Conservation (phyloP, 1,140 invertebrate genomes). For the Homarus americanus region DNA sequence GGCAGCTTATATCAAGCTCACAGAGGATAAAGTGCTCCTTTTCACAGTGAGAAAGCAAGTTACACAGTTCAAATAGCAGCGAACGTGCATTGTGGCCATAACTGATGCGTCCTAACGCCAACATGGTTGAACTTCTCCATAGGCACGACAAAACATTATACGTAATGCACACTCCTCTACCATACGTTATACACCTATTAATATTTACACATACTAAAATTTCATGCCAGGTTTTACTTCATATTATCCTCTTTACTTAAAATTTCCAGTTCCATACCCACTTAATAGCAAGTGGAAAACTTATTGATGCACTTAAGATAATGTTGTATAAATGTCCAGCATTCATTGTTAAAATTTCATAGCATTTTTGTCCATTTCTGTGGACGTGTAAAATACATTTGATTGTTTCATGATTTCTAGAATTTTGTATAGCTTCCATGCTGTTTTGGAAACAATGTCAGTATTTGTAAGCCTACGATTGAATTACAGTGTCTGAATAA, state of each 20-base stretch:
- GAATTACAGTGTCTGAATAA: slow-evolving; percentile 16
- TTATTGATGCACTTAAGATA: background rate
- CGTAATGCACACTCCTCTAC: background rate
- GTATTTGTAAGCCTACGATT: slow-evolving; percentile 22
- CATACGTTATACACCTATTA: background rate
- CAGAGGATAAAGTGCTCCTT: background rate
- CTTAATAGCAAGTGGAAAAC: background rate
- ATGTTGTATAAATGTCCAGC: slow-evolving; percentile 28
- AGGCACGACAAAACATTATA: background rate
- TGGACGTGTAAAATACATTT: slow-evolving; percentile 15
- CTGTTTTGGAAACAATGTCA: slow-evolving; percentile 16
- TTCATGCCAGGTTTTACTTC: background rate
- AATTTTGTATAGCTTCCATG: slow-evolving; percentile 27
- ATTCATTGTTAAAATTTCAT: slow-evolving; percentile 18
- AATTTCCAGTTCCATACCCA: slow-evolving; percentile 5
- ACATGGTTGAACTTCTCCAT: background rate
- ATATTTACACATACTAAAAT: background rate
- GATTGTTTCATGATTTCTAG: slow-evolving; percentile 37
- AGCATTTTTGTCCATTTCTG: slow-evolving; percentile 3
- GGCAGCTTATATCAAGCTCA: background rate
- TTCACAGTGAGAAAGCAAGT: background rate
- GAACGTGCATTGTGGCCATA: background rate
- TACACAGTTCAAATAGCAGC: background rate
- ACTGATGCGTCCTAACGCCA: background rate
- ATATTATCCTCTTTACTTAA: background rate